Conservation (phyloP, 2,888 invertebrate species). For the Apeira syringaria region DNA sequence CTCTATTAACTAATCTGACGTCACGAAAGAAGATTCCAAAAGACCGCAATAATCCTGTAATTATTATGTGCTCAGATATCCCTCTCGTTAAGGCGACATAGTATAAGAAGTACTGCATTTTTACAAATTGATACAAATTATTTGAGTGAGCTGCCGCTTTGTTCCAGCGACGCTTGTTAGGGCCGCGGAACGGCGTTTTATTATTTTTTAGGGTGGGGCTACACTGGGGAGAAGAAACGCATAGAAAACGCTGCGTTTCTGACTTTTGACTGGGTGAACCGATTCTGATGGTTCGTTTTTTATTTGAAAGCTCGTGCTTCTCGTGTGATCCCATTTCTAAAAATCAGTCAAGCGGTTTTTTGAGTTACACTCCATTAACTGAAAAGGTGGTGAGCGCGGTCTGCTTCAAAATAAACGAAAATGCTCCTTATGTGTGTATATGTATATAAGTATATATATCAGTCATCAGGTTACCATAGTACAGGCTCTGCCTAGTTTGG, state of each 20-base stretch:
- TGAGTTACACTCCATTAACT: too few relatives aligned
- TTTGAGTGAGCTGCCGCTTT: conserved; percentile 81
- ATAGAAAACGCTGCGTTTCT: conserved; percentile 5
- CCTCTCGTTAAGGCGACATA: conserved; percentile 42
- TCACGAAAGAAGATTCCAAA: conserved; percentile 2
- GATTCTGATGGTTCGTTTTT: too few relatives aligned
- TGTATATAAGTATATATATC: too few relatives aligned
- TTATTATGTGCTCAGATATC: conserved; percentile 65
- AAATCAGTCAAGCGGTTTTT: too few relatives aligned
- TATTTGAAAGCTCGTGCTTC: too few relatives aligned
- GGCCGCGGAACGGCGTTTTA: conserved; percentile 80
- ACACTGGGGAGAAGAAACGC: conserved; percentile 38
- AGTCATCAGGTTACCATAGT: too few relatives aligned
- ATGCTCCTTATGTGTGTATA: too few relatives aligned
- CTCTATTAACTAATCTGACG: conserved; percentile 5
- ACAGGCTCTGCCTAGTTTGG: too few relatives aligned
- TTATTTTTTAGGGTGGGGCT: conserved; percentile 60
- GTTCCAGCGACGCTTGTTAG: conserved; percentile 83
- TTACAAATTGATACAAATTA: conserved; percentile 84
- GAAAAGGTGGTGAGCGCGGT: too few relatives aligned
- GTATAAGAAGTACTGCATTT: conserved; percentile 74
- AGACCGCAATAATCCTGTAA: conserved; percentile 42
- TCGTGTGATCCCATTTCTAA: too few relatives aligned
- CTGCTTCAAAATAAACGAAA: too few relatives aligned
- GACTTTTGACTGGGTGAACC: too few relatives aligned